Percentiles rank a stretch among this genome's conserved stretches.
Evolutionary conservation across 2,113 vertebrate genomes (phyloP).

Genomic region (Pteropus alecto): DNA sequence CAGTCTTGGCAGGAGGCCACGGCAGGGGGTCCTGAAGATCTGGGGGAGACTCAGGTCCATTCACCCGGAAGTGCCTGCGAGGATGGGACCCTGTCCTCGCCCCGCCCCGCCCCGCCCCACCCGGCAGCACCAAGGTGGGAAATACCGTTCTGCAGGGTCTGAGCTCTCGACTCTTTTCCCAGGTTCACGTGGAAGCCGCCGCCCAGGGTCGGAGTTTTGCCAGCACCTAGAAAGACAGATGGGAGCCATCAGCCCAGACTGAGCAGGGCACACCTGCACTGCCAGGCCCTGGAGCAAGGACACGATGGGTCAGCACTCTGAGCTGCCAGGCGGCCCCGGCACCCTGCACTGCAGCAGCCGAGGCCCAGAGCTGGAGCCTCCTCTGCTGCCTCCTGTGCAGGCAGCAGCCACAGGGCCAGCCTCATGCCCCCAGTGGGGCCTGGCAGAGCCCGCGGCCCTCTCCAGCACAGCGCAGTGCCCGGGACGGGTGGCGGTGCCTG

Average conservation of each 20-base stretch:
- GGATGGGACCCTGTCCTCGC: neutral
- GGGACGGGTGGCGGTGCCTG: neutral
- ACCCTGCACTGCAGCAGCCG: too few species aligned
- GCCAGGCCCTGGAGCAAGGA: neutral
- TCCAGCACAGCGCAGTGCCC: accelerated
- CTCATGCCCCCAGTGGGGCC: too few species aligned
- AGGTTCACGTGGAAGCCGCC: constrained; percentile 88
- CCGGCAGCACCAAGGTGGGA: accelerated
- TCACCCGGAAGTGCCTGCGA: neutral
- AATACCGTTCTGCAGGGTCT: constrained; percentile 94
- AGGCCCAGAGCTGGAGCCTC: neutral
- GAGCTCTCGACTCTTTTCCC: constrained; percentile 93
- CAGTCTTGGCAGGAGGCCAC: neutral
- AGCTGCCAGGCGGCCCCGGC: too few species aligned
- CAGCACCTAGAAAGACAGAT: constrained; percentile 81
- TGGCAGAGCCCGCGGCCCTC: neutral
- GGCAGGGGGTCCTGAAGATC: neutral
- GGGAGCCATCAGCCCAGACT: neutral
- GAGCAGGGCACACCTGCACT: neutral
- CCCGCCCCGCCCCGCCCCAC: accelerated
- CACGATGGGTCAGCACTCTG: too few species aligned
- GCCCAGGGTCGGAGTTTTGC: constrained; percentile 87
- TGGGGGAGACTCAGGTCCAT: neutral
- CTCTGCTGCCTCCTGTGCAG: neutral
- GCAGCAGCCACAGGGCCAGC: neutral